Percentiles rank a stretch among this genome's conserved stretches.
Conservation (phyloP, 2,888 invertebrate species). For the Ypsolopha sequella region DNA sequence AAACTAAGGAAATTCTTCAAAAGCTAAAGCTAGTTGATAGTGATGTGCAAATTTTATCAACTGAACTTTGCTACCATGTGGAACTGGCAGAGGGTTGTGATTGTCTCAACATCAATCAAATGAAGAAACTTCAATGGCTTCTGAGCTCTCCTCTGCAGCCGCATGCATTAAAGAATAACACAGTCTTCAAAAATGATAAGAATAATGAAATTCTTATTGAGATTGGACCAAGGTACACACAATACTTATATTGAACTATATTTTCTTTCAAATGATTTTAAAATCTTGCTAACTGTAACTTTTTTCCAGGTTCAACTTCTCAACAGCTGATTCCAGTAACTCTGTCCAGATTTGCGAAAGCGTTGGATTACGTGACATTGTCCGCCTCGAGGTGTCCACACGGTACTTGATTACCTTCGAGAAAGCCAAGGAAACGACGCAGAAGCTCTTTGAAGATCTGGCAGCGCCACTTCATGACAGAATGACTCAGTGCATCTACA, state of each 20-base stretch:
- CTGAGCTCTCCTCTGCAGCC: slow-evolving; percentile 78
- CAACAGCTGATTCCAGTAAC: slow-evolving; percentile 96
- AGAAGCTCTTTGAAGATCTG: slow-evolving; percentile 50
- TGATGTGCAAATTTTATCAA: slow-evolving; percentile 67
- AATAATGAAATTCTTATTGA: slow-evolving; percentile 75
- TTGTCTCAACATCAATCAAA: slow-evolving; percentile 70
- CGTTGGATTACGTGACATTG: slow-evolving; percentile 80
- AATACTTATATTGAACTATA: neutral
- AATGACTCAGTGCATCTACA: slow-evolving; percentile 94
- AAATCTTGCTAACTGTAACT: neutral
- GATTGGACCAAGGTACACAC: slow-evolving; percentile 85
- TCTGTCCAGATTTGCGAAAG: slow-evolving; percentile 94
- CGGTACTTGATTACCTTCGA: slow-evolving; percentile 77
- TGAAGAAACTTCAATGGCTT: slow-evolving; percentile 81
- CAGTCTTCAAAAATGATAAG: slow-evolving; percentile 50
- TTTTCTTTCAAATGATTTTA: slow-evolving; percentile 2
- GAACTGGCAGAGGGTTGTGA: slow-evolving; percentile 66
- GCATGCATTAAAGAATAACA: slow-evolving; percentile 65
- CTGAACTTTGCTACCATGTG: slow-evolving; percentile 87
- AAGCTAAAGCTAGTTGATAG: slow-evolving; percentile 61
- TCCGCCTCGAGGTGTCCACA: slow-evolving; percentile 85
- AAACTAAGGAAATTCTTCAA: slow-evolving; percentile 67
- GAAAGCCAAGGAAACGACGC: slow-evolving; percentile 35
- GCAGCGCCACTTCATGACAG: slow-evolving; percentile 83
- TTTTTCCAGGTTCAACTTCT: slow-evolving; percentile 85